These are phyloP conservation scores for Callosobruchus maculatus DNA, from an alignment of 2,888 invertebrate genomes.

Conservation along the genomic window DNA sequence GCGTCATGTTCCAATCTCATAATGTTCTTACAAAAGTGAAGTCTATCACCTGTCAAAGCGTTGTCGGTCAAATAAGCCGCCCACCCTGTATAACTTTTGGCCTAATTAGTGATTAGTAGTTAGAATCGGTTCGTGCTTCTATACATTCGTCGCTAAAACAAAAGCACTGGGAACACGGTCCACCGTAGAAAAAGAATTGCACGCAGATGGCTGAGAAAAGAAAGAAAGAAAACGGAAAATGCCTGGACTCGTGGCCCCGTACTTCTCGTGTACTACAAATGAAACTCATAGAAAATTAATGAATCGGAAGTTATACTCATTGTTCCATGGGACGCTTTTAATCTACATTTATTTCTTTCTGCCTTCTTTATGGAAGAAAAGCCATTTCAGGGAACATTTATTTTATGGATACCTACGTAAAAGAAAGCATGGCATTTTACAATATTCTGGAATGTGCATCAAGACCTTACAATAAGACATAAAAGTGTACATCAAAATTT, in stretches of 20 bases:
- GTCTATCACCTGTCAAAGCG: too few relatives aligned
- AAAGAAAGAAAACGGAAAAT: not conserved
- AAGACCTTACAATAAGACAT: too few relatives aligned
- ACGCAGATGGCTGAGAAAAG: not conserved
- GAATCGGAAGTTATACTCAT: not conserved
- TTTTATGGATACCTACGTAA: not conserved
- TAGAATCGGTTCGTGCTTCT: not conserved
- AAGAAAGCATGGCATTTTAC: not conserved
- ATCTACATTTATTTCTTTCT: not conserved
- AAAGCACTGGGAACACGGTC: not conserved
- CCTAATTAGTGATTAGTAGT: too few relatives aligned
- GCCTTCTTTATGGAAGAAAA: not conserved
- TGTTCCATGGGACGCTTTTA: not conserved
- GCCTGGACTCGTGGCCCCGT: not conserved
- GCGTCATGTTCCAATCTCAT: too few relatives aligned
- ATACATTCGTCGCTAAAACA: not conserved
- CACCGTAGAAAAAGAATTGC: not conserved
- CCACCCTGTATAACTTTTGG: too few relatives aligned
- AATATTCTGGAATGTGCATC: not conserved
- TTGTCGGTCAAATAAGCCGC: too few relatives aligned
- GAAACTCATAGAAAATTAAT: not conserved
- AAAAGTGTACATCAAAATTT: not conserved
- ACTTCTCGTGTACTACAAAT: not conserved
- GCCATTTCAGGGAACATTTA: not conserved
- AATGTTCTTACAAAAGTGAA: too few relatives aligned